phyloP scores from a whole-genome alignment of 2,797 vertebrate species.

The Rachycentron canadum region DNA sequence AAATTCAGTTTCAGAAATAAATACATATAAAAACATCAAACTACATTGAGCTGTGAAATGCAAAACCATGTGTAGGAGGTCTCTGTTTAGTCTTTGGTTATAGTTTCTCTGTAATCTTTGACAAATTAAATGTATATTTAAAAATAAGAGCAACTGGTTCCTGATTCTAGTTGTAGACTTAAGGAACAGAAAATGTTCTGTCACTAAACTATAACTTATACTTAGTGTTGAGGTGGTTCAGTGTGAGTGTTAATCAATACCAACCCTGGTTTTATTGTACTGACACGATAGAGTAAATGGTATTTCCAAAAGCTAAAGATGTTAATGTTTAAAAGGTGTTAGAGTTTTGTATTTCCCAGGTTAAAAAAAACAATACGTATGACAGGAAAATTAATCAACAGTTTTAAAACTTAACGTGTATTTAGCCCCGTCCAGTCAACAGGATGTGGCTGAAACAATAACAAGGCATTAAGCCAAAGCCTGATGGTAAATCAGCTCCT shows the following conservation, averaged over 20 bases:
- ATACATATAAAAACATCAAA: neutral
- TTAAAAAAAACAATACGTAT: slow-evolving; percentile 2
- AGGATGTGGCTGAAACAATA: slow-evolving; percentile 54
- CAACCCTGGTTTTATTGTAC: neutral
- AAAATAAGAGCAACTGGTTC: neutral
- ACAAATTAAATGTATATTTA: neutral
- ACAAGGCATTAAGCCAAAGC: neutral
- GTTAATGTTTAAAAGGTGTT: neutral
- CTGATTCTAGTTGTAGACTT: neutral
- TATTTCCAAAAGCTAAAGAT: neutral
- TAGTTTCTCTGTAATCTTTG: neutral
- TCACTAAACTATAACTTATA: neutral
- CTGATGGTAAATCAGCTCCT: slow-evolving; percentile 5
- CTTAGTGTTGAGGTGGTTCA: neutral
- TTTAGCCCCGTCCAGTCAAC: slow-evolving; percentile 20
- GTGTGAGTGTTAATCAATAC: neutral
- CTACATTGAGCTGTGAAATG: slow-evolving; percentile 29
- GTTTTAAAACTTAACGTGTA: neutral
- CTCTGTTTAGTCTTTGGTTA: neutral
- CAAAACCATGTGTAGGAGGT: neutral
- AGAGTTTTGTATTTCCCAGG: neutral
- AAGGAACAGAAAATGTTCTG: neutral
- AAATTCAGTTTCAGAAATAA: slow-evolving; percentile 1
- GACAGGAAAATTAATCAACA: neutral
- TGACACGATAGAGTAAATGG: neutral